Evolutionary conservation across 2,113 vertebrate species (phyloP), one percentile per base, ranked within the genome.

Genomic region (Axis porcinus): DNA sequence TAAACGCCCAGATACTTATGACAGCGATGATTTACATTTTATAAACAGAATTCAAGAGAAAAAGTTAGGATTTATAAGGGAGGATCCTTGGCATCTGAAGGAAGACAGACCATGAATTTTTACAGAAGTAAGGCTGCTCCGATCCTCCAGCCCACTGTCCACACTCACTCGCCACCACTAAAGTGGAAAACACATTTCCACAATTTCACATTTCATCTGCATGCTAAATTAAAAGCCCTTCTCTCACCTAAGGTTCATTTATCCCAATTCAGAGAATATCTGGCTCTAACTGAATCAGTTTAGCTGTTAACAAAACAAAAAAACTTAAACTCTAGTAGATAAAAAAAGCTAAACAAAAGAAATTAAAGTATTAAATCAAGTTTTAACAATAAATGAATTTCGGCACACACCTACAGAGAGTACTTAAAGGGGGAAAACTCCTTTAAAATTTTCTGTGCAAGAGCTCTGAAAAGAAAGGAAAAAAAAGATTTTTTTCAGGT

Each of bases 281-380:
- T 93, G 36, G 82, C 74, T 88, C 86, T 23, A 94, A 95, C 45
- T 43, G 28, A 76, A 90, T 76, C 50, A 52, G 62, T 50, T 78
- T 64, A 58, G 54, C 33, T n/a, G 16, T 45, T 90, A 91, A 17
- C 21, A 89, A 89, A 76, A 2, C 5, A 52, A 76, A 79, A 16
- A 9, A 19, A 0, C 28, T 87, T 70, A 23, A 78, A 78, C 57
- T 95, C 57, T 82, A 47, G 12, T n/a, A 85, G 27, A 76, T 43
- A 93, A 97, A 96, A 96, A 92, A 70, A 86, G 58, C 27, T 76
- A 60, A 82, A 60, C n/a, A 78, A 83, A 89, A 74, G 76, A 28
- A 85, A 58, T 33, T 84, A n/a, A 90, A 88, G 27, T 58, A 84
- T 43, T 88, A 83, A 86, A 83, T 78, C 60, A 83, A 93, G 50